Conservation (phyloP, 1,140 invertebrate genomes). For the Samia ricini region DNA sequence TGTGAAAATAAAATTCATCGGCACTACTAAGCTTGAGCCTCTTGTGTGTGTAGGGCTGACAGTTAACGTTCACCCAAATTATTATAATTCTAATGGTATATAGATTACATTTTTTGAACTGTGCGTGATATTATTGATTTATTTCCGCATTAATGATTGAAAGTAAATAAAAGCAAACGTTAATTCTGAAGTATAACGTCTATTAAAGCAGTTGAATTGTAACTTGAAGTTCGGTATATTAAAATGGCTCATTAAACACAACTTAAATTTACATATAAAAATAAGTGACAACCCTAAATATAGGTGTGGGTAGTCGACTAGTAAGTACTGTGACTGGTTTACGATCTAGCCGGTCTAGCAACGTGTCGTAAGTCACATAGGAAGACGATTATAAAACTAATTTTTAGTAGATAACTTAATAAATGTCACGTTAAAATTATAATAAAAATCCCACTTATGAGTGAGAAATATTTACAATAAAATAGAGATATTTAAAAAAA, state of each 20-base stretch:
- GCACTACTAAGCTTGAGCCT: not conserved
- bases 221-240: too few species aligned
- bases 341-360: conserved; percentile 11
- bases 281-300: not conserved
- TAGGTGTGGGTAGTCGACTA: conserved; percentile 29
- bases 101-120: not conserved
- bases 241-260: too few species aligned
- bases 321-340: conserved; percentile 47
- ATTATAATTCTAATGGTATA: not conserved
- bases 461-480: not conserved
- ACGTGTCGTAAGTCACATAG: conserved; percentile 27
- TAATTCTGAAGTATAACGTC: too few species aligned
- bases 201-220: too few species aligned
- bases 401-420: not conserved
- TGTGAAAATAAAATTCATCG: conserved; percentile 22
- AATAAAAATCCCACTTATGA: not conserved
- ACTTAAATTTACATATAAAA: not conserved
- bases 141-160: too few species aligned
- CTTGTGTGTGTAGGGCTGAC: not conserved
- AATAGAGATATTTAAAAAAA: not conserved
- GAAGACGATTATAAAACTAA: conserved; percentile 33
- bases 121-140: not conserved
- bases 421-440: not conserved
- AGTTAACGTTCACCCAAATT: not conserved
- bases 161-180: too few species aligned